Base-by-base conservation (phyloP, 2,113 vertebrate species). In the Puntigrus tetrazona region DNA sequence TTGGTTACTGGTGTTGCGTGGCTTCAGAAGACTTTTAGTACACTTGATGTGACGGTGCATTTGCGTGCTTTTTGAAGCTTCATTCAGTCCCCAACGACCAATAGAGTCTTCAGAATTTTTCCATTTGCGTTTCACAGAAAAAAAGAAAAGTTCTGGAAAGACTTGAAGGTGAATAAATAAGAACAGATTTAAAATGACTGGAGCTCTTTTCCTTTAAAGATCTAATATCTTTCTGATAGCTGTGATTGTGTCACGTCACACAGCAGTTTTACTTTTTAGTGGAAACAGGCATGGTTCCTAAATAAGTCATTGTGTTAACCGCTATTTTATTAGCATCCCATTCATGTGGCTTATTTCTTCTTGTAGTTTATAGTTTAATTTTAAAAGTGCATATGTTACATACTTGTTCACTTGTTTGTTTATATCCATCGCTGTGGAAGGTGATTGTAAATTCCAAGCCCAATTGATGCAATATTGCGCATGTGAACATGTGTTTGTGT, bases 401-500 rank as follows among this genome's bases (percentile, higher is more conserved):
- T 29, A 61, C n/a, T 77, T 20, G 27, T 65, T 47, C 73, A 20
- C 25, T 57, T 75, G 69, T 31, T 72, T 70, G 67, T 81, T 77
- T 73, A 8, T 47, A 18, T 70, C 36, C 47, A 9, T 20, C 7
- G 55, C 29, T 65, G 27, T 63, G 31, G 22, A 27, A 34, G 61
- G 8, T 25, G n/a, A 55, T 78, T 18, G 25, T 43, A 65, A 80
- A 73, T n/a, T 29, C 77, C 36, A 87, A 70, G 27, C 34, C 18
- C 27, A 61, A 69, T 81, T 81, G 78, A 74, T 63, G 77, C 69
- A 81, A 84, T 69, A 72, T 65, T 84, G 38, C 18, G 8, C 43
- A 55, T 47, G 84, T 86, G 38, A 84, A 38, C 70, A 41, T 36
- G 65, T 84, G 73, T 82, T 59, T 86, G 78, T 84, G 74, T 74